Evolutionary conservation across 2,797 vertebrate species (phyloP).

Genomic region (Enteromius mattozi): DNA sequence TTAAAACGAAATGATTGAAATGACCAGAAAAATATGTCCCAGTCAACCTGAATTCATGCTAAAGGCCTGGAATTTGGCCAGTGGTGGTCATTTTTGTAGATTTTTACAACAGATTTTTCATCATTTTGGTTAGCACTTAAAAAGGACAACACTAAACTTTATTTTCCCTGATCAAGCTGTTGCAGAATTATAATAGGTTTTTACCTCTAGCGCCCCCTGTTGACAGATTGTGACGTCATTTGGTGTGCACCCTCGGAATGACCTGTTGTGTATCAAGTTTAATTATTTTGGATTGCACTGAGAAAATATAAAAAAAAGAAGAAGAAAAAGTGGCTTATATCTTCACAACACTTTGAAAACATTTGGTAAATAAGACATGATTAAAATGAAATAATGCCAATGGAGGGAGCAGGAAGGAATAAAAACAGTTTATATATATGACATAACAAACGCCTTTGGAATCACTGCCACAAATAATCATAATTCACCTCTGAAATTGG

Average conservation of each 20-base stretch:
- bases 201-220: background rate
- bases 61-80: background rate
- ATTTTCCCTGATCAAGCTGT: background rate
- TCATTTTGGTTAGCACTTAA: background rate
- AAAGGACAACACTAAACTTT: background rate
- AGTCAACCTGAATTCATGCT: background rate
- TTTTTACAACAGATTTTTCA: background rate
- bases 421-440: background rate
- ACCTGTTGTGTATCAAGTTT: background rate
- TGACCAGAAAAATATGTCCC: background rate
- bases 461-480: background rate
- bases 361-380: background rate
- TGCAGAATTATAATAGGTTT: background rate
- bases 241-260: background rate
- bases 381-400: background rate
- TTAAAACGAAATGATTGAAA: background rate
- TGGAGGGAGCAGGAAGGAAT: background rate
- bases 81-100: background rate
- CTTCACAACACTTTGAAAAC: background rate
- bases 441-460: background rate
- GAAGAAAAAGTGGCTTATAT: background rate
- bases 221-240: background rate
- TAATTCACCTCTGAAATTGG: background rate
- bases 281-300: background rate
- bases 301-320: background rate